phyloP scores from a whole-genome alignment of 1,140 invertebrate genomes.

The Drosophila rhopaloa region DNA sequence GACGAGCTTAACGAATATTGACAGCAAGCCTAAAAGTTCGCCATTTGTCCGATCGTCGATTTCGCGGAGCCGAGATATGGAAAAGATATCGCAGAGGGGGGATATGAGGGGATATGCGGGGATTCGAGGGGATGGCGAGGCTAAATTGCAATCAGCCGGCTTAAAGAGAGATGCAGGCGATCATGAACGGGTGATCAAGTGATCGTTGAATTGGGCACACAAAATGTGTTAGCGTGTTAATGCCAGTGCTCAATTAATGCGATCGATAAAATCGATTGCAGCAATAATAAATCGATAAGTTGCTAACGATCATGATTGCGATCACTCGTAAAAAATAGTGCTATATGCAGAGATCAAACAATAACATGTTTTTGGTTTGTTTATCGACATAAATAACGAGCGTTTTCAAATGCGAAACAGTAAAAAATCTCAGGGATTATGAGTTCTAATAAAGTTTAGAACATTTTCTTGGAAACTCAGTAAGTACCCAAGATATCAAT shows the following conservation, averaged over 20 bases:
- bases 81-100: not conserved
- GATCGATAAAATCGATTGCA: slow-evolving; percentile 57
- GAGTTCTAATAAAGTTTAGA: too few relatives aligned
- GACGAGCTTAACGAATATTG: slow-evolving; percentile 82
- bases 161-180: slow-evolving; percentile 21
- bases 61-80: not conserved
- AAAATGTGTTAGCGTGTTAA: slow-evolving; percentile 72
- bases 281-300: slow-evolving; percentile 16
- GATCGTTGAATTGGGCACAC: slow-evolving; percentile 17
- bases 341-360: too few relatives aligned
- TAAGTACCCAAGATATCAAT: too few relatives aligned
- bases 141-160: slow-evolving; percentile 8
- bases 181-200: slow-evolving; percentile 11
- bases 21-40: slow-evolving; percentile 78
- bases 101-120: too few relatives aligned
- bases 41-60: slow-evolving; percentile 55
- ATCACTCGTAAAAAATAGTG: not conserved
- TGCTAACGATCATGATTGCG: slow-evolving; percentile 3
- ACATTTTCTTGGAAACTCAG: too few relatives aligned
- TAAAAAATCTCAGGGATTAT: too few relatives aligned
- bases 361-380: too few relatives aligned
- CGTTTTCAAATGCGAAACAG: too few relatives aligned
- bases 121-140: too few relatives aligned
- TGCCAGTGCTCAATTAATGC: slow-evolving; percentile 49
- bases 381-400: too few relatives aligned